Base-by-base conservation (phyloP, 2,888 invertebrate genomes). In the Arge pagana region DNA sequence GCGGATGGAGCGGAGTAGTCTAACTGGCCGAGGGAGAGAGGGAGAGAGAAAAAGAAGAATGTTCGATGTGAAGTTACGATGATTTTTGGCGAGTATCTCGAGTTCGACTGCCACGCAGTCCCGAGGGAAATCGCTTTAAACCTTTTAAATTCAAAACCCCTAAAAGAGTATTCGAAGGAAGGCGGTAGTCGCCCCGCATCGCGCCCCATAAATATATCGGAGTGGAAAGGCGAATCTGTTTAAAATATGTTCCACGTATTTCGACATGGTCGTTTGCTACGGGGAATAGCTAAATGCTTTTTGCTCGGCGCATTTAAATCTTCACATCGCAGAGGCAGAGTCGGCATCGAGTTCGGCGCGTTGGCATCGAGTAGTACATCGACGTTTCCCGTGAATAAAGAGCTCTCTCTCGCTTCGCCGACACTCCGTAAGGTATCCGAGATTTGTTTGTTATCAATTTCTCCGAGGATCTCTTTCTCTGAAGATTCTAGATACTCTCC, bases 281-380 rank as follows among this genome's bases (percentile, higher is more conserved):
- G 71, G 71, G 71, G 71, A 76, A 76, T 76, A 74, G 76, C 76
- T 75, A 76, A 74, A 76, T 76, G 76, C 76, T 76, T 74, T 76
- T 76, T 76, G 75, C 75, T 71, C 69, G 64, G 66, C 67, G 66
- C 73, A 75, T 74, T 76, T 74, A 74, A 75, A 74, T 76, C 74
- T 72, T 70, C 72, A 70, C 74, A 67, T 71, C 67, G 66, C 67
- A 63, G 55, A n/a, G n/a, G n/a, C n/a, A n/a, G n/a, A n/a, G n/a
- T n/a, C n/a, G n/a, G n/a, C n/a, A n/a, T n/a, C n/a, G n/a, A n/a
- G n/a, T n/a, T n/a, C n/a, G n/a, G n/a, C n/a, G n/a, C n/a, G n/a
- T n/a, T n/a, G n/a, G n/a, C n/a, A n/a, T n/a, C n/a, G n/a, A n/a
- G n/a, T n/a, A n/a, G n/a, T n/a, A n/a, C n/a, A n/a, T n/a, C n/a